Conservation (phyloP, 2,888 invertebrate species). For the Monoplex corrugatus region DNA sequence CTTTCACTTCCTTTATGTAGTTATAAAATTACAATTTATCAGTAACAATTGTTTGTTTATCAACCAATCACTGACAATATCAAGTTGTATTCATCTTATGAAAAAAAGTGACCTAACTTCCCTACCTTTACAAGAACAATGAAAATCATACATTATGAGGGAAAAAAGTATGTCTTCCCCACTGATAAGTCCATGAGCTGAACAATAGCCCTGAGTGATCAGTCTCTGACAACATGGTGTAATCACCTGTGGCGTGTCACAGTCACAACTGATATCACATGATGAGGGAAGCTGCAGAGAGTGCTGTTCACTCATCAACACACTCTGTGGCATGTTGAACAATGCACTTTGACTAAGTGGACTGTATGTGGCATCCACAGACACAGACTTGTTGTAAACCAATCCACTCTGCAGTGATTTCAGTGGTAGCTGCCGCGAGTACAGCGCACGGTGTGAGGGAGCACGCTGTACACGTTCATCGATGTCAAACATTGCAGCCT, state of each 20-base stretch:
- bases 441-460: background rate
- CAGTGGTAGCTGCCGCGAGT: background rate
- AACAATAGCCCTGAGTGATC: background rate
- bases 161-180: no score
- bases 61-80: no score
- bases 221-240: constrained; percentile 15
- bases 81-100: no score
- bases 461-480: constrained; percentile 7
- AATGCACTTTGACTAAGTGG: background rate
- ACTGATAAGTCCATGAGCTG: background rate
- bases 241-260: constrained; percentile 32
- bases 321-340: constrained; percentile 5
- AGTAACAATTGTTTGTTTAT: no score
- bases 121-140: no score
- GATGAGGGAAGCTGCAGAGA: background rate
- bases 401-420: background rate
- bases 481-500: constrained; percentile 20
- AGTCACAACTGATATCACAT: constrained; percentile 28
- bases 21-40: no score
- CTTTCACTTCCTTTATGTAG: no score
- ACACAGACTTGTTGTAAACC: background rate
- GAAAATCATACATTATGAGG: no score
- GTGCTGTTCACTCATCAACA: background rate
- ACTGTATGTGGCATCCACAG: background rate
- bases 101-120: no score